phyloP scores from a whole-genome alignment of 2,888 invertebrate genomes.

The Agriopis leucophaearia region DNA sequence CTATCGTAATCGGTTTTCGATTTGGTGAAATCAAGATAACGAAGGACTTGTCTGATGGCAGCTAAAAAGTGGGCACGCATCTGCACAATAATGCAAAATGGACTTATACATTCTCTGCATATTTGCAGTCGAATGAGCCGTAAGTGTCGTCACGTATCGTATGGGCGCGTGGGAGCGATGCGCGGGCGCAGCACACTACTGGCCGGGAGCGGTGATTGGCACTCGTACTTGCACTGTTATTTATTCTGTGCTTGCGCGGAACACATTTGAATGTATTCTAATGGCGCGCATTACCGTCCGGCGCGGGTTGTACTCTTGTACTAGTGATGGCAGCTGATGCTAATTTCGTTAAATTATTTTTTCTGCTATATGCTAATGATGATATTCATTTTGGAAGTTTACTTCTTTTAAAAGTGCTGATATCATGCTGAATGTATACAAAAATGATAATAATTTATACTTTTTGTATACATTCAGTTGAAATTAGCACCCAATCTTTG shows the following conservation, averaged over 20 bases:
- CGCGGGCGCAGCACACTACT: slow-evolving; percentile 16
- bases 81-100: slow-evolving; percentile 19
- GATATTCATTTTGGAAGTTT: not conserved
- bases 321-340: not conserved
- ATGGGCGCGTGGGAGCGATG: slow-evolving; percentile 36
- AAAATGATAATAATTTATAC: too few species aligned
- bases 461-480: too few species aligned
- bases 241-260: slow-evolving; percentile 10
- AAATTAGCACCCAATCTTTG: too few species aligned
- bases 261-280: slow-evolving; percentile 49
- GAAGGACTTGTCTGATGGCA: not conserved
- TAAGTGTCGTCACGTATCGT: slow-evolving; percentile 32
- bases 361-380: not conserved
- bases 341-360: too few species aligned
- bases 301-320: slow-evolving; percentile 4
- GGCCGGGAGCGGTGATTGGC: slow-evolving; percentile 21
- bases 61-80: not conserved
- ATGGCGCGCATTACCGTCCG: slow-evolving; percentile 31
- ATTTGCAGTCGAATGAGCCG: slow-evolving; percentile 16
- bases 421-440: too few species aligned
- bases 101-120: slow-evolving; percentile 14
- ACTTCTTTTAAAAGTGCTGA: not conserved
- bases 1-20: too few species aligned
- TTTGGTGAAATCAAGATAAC: not conserved
- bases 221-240: slow-evolving; percentile 1